phyloP scores from a whole-genome alignment of 2,888 invertebrate species.

The Agonopterix arenella region DNA sequence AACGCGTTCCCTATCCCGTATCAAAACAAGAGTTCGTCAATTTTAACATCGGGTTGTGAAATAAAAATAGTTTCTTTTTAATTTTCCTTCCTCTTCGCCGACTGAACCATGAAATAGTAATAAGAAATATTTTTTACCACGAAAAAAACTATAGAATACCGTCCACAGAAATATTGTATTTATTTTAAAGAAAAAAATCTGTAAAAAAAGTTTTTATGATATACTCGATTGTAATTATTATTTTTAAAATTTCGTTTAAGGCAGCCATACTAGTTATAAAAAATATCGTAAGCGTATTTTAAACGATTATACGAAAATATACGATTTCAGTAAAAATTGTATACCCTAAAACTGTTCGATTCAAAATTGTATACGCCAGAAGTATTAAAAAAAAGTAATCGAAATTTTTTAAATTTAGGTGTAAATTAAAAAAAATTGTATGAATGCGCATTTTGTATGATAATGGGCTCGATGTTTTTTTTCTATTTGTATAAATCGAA shows the following conservation, averaged over 20 bases:
- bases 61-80: slow-evolving; percentile 26
- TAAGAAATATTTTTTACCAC: slow-evolving; percentile 43
- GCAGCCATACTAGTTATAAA: slow-evolving; percentile 62
- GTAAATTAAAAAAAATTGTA: slow-evolving; percentile 11
- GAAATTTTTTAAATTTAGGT: slow-evolving; percentile 16
- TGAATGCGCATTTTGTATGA: neutral
- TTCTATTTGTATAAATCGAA: neutral
- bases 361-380: slow-evolving; percentile 60
- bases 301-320: slow-evolving; percentile 54
- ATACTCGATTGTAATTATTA: slow-evolving; percentile 51
- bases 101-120: slow-evolving; percentile 34
- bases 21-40: slow-evolving; percentile 26
- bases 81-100: slow-evolving; percentile 30
- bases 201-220: slow-evolving; percentile 33
- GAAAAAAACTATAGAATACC: slow-evolving; percentile 53
- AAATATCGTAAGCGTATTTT: slow-evolving; percentile 11
- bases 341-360: slow-evolving; percentile 49
- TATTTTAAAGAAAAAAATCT: slow-evolving; percentile 42
- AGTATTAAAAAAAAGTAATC: slow-evolving; percentile 14
- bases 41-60: slow-evolving; percentile 48
- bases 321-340: slow-evolving; percentile 43
- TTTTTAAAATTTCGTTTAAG: slow-evolving; percentile 26
- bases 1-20: neutral
- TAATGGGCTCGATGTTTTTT: neutral
- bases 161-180: slow-evolving; percentile 68